Evolutionary conservation across 1,140 invertebrate genomes (phyloP).

Genomic region (Bombus sylvicola): DNA sequence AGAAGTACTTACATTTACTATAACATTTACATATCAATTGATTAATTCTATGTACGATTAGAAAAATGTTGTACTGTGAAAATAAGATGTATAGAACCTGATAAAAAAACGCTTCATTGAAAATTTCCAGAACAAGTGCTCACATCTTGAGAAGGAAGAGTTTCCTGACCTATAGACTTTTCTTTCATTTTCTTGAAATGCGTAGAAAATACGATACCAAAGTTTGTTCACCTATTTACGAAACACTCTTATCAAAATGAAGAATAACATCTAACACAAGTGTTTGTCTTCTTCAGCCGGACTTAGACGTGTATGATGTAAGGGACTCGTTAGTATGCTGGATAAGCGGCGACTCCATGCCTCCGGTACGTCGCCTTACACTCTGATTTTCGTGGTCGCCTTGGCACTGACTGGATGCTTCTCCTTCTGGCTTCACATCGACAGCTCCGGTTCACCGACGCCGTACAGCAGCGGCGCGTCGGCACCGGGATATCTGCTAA

Average conservation of each 20-base stretch:
- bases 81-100: too few species aligned
- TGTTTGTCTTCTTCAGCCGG: constrained; percentile 36
- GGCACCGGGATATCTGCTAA: constrained; percentile 64
- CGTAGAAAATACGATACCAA: too few species aligned
- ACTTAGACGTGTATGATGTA: constrained; percentile 69
- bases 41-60: background rate
- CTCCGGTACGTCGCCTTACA: constrained; percentile 73
- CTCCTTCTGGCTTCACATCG: constrained; percentile 70
- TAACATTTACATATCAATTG: too few species aligned
- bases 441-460: constrained; percentile 51
- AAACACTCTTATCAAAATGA: background rate
- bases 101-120: too few species aligned
- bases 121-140: too few species aligned
- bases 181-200: too few species aligned
- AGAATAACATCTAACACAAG: background rate
- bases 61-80: too few species aligned
- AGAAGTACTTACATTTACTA: background rate
- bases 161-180: too few species aligned
- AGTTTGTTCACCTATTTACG: too few species aligned
- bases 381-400: constrained; percentile 68
- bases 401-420: constrained; percentile 70
- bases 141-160: too few species aligned
- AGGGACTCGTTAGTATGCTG: constrained; percentile 74
- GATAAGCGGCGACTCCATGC: constrained; percentile 76
- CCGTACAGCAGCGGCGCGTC: constrained; percentile 50